A percentile compares a stretch with the other conserved stretches of the same genome.
Conservation (phyloP, 35 echinoderm and acorn worm species). For the Strongylocentrotus purpuratus region DNA sequence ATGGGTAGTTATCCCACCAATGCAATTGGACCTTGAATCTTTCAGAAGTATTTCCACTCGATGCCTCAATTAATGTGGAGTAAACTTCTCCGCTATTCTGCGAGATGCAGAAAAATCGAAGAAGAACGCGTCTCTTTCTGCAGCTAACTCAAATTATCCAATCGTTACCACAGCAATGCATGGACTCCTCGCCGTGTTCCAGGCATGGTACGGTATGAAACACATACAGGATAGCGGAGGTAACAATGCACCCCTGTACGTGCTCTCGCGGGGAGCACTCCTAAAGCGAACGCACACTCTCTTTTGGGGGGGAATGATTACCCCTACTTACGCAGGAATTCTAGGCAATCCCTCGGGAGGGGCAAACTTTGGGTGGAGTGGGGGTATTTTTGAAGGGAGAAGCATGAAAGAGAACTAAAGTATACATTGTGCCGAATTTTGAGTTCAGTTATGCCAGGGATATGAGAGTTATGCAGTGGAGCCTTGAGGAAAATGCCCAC, state of each 20-base stretch:
- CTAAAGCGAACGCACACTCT: background rate
- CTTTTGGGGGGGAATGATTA: background rate
- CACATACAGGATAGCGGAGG: background rate
- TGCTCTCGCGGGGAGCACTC: background rate
- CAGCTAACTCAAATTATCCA: background rate
- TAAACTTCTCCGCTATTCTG: background rate
- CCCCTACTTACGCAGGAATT: background rate
- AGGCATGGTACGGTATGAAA: background rate
- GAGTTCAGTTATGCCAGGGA: background rate
- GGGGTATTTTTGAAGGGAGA: background rate
- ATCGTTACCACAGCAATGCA: background rate
- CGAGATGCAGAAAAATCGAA: conserved; percentile 3
- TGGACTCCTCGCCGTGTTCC: background rate
- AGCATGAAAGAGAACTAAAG: background rate
- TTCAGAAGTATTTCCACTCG: background rate
- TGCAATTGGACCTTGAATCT: background rate
- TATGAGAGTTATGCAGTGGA: background rate
- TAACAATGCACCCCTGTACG: background rate
- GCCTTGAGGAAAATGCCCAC: background rate
- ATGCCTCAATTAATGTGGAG: background rate
- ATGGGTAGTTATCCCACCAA: background rate
- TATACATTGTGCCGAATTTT: background rate
- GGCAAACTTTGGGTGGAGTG: background rate
- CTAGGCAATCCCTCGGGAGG: background rate
- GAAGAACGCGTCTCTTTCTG: background rate